Base-by-base conservation (phyloP, 2,888 invertebrate species). In the Stenichneumon culpator region DNA sequence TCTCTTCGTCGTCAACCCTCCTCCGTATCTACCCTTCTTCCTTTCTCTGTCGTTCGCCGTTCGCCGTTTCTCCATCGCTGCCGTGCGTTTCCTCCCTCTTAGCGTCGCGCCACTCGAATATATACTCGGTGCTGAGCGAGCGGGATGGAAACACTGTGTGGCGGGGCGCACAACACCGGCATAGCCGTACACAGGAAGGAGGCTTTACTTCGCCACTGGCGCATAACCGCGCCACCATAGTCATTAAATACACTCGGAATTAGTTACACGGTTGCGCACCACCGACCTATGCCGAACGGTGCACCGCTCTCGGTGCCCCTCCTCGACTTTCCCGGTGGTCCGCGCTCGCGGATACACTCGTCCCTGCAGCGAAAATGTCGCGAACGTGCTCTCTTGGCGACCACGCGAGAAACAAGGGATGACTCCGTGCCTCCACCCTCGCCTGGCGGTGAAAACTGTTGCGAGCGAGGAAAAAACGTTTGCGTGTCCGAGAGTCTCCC, bases 201-300 rank as follows among this genome's bases (percentile, higher is more conserved):
- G 28, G 32, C 60, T 32, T 19, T 22, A 28, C 68, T 68, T 68
- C 44, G 57, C 63, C 67, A 68, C 67, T 39, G 60, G 54, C 50
- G 79, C 57, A 68, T 70, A 84, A 54, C 72, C 70, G 47, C 39
- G 72, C 74, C 78, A 74, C 77, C 79, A 83, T 83, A 86, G 89
- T 87, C 88, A 88, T 90, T 88, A 90, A 89, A 89, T 87, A 86
- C 90, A 89, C 89, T 90, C 89, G 87, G 87, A 89, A 90, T 90
- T 89, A 88, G 89, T 89, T 87, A 89, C 89, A 87, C 83, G 75
- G 70, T 79, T 80, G 86, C 75, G 84, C 86, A 81, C 70, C 79
- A 72, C 79, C 74, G 75, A 68, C 39, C 65, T 79, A 52, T 63
- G 47, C 67, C 60, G 25, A 75, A 50, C 19, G 16, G n/a, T 74